Evolutionary conservation across 2,888 invertebrate species (phyloP).

Genomic region (Scelioninae gen. 2): DNA sequence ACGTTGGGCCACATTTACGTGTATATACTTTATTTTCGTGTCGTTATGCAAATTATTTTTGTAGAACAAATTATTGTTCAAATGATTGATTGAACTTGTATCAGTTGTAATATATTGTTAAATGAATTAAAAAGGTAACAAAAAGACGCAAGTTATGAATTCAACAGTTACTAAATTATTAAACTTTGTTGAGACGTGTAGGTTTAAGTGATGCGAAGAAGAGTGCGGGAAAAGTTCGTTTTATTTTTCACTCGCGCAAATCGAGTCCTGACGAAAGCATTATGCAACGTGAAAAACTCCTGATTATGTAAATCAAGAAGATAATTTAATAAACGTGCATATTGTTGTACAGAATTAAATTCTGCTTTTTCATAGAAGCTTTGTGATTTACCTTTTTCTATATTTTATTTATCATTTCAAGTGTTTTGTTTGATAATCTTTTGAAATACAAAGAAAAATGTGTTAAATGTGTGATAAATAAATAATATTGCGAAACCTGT

Average conservation of each 20-base stretch:
- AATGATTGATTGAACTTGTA: neutral
- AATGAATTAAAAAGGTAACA: conserved; percentile 10
- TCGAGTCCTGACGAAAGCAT: conserved; percentile 46
- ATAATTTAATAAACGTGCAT: conserved; percentile 56
- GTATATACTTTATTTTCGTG: no score
- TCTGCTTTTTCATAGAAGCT: no score
- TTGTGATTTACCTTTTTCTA: no score
- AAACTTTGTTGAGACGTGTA: neutral
- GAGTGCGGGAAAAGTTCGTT: neutral
- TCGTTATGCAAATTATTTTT: no score
- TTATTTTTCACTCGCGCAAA: conserved; percentile 14
- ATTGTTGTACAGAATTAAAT: conserved; percentile 47
- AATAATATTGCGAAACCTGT: no score
- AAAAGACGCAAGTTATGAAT: no score
- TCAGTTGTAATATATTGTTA: conserved; percentile 27
- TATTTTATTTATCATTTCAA: no score
- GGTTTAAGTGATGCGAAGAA: neutral
- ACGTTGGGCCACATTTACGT: no score
- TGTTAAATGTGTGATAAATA: no score
- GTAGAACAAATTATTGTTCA: neutral
- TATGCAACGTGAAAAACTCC: conserved; percentile 3
- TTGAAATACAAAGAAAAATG: no score
- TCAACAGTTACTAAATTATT: neutral
- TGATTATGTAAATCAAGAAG: conserved; percentile 46
- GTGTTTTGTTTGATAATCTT: no score